Percentiles rank a stretch among this genome's conserved stretches.
Conservation (phyloP, 2,888 invertebrate genomes). For the Hybos culiciformis region DNA sequence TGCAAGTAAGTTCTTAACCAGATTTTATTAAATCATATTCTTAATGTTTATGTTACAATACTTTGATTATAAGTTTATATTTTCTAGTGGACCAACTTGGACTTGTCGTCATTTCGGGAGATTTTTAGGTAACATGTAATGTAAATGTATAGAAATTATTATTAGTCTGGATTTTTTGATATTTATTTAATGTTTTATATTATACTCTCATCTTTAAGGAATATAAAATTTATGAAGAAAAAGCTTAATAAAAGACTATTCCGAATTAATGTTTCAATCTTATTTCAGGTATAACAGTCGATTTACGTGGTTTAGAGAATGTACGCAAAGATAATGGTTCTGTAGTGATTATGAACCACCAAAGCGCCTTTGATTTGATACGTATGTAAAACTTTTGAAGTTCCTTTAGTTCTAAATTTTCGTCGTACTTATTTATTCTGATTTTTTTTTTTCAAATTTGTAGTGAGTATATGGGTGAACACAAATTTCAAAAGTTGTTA, state of each 20-base stretch:
- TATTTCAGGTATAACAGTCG: slow-evolving; percentile 56
- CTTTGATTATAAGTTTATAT: too few relatives aligned
- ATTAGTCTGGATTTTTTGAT: too few relatives aligned
- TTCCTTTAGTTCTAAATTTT: neutral
- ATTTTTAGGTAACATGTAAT: too few relatives aligned
- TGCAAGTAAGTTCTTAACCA: slow-evolving; percentile 57
- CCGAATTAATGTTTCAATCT: too few relatives aligned
- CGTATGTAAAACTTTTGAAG: slow-evolving; percentile 41
- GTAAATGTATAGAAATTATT: too few relatives aligned
- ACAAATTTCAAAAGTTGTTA: too few relatives aligned
- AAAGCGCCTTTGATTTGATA: slow-evolving; percentile 71
- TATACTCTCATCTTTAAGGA: too few relatives aligned
- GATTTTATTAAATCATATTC: too few relatives aligned
- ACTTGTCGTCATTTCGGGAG: slow-evolving; percentile 39
- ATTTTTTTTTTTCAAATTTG: neutral
- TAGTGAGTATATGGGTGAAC: neutral
- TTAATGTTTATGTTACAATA: too few relatives aligned
- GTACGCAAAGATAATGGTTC: slow-evolving; percentile 59
- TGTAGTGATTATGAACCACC: slow-evolving; percentile 78
- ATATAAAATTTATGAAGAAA: too few relatives aligned
- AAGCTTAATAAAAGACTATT: too few relatives aligned
- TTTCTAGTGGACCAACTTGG: slow-evolving; percentile 53
- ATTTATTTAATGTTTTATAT: too few relatives aligned
- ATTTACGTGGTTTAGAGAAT: slow-evolving; percentile 59
- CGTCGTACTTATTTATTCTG: neutral